Percentiles rank a stretch among this genome's conserved stretches.
phyloP scores from a whole-genome alignment of 2,113 vertebrate genomes.

The Salvelinus namaycush region DNA sequence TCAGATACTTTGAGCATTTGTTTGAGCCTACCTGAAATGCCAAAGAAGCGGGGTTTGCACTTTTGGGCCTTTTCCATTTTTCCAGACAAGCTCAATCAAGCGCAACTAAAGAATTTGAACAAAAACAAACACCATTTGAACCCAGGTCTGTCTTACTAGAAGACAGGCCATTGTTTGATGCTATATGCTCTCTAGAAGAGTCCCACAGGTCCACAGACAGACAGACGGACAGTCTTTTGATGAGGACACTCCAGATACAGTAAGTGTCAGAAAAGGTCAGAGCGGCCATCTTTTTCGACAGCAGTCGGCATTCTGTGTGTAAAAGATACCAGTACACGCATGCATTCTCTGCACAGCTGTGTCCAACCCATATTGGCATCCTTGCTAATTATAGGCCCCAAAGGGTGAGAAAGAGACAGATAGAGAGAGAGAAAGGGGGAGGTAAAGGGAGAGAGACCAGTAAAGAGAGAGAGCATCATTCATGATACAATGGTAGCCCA shows the following conservation, averaged over 20 bases:
- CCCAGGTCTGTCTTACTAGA: no score
- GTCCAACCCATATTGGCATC: slow-evolving; percentile 25
- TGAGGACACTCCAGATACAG: background rate
- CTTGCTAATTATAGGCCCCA: slow-evolving; percentile 34
- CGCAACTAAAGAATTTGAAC: no score
- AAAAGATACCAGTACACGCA: background rate
- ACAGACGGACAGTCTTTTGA: background rate
- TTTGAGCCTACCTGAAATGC: no score
- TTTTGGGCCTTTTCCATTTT: no score
- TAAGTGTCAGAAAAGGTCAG: slow-evolving; percentile 2
- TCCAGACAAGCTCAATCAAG: no score
- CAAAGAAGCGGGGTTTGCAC: no score
- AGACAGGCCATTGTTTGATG: no score
- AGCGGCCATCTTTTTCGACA: background rate
- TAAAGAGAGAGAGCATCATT: background rate
- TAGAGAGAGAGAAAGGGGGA: background rate
- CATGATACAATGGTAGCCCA: slow-evolving; percentile 5
- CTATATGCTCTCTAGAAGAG: no score
- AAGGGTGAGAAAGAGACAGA: background rate
- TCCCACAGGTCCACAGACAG: background rate
- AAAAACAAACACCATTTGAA: no score
- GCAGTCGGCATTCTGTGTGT: background rate
- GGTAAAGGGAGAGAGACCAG: background rate
- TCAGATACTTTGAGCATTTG: no score
- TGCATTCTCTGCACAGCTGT: slow-evolving; percentile 25